Percentiles rank a stretch among this genome's conserved stretches.
These are phyloP conservation scores for Dascillus cervinus DNA, from an alignment of 2,888 invertebrate genomes.

Conservation along the genomic window DNA sequence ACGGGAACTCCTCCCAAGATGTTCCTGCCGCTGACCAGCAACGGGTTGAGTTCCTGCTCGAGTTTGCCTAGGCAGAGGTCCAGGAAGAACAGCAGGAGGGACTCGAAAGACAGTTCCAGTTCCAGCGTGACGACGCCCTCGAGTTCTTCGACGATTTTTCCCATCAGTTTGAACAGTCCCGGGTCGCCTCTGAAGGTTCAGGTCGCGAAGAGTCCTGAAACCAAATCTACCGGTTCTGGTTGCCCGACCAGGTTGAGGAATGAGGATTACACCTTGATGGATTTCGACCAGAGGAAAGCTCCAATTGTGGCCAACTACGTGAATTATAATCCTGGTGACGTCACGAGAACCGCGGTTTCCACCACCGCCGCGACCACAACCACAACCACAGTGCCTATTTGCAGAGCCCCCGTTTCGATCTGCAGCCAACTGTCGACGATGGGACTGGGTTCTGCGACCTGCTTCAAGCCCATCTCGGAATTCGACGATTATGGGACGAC, in stretches of 20 bases:
- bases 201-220: slow-evolving; percentile 16
- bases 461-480: slow-evolving; percentile 23
- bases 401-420: slow-evolving; percentile 28
- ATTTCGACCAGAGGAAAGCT: slow-evolving; percentile 27
- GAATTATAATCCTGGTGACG: slow-evolving; percentile 32
- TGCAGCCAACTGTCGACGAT: slow-evolving; percentile 23
- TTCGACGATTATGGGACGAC: slow-evolving; percentile 12
- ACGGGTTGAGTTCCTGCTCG: slow-evolving; percentile 43
- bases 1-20: slow-evolving; percentile 42
- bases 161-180: slow-evolving; percentile 59
- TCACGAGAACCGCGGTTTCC: slow-evolving; percentile 10
- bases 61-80: slow-evolving; percentile 38
- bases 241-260: slow-evolving; percentile 3
- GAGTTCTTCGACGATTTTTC: slow-evolving; percentile 56
- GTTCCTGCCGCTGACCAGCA: slow-evolving; percentile 44
- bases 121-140: slow-evolving; percentile 50
- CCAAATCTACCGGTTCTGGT: slow-evolving; percentile 21
- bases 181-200: slow-evolving; percentile 42
- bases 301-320: slow-evolving; percentile 25
- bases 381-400: slow-evolving; percentile 6
- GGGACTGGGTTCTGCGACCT: slow-evolving; percentile 12
- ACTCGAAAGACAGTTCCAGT: slow-evolving; percentile 40
- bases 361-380: slow-evolving; percentile 21
- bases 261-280: slow-evolving; percentile 36
- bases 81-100: slow-evolving; percentile 36